Evolutionary conservation across 64 coral and sea anemone species (phyloP), one percentile per base, ranked within the genome.

Genomic region (Pocillopora verrucosa): DNA sequence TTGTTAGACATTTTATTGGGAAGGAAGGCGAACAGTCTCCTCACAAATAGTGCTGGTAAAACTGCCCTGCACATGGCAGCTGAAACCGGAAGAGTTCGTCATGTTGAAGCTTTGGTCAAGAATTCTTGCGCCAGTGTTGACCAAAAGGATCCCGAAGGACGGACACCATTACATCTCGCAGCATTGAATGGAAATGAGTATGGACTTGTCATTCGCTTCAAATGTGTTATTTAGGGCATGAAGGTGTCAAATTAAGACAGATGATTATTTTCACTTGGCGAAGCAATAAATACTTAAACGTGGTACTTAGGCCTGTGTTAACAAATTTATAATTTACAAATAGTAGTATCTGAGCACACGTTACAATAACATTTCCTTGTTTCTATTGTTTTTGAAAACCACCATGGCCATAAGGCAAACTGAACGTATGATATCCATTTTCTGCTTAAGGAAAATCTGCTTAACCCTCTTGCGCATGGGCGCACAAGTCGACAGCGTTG

Each of bases 21-120:
- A 65, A 82, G 82, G 14, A 92, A 96, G 77, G 58, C 91, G 17
- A 92, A 82, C 72, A 76, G 78, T 36, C 59, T 89, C 61, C 78
- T 88, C 22, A 89, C 76, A 65, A 92, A 96, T 36, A 57, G 86
- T 56, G 75, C 87, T 41, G 87, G 89, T 25, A 87, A 93, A 68
- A 96, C 88, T n/a, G 87, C 95, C 12, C 76, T 96, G 9, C 91
- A 93, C 22, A 60, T 96, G n/a, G 95, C 95, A 22, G 92, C 95
- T 9, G 88, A 89, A 61, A 77, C 69, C 25, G 88, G 95, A 35
- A 70, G 65, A 17, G 86, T 73, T 22, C 79, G 82, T 11, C 80
- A 89, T 77, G 83, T 96, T 9, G 88, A 96, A 73, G 80, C 87
- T 24, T 78, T 96, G 11, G 84, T 72, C 1, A 89, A 91, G 59